phyloP scores from a whole-genome alignment of 2,113 vertebrate genomes.

The Corythoichthys haematopterus region DNA sequence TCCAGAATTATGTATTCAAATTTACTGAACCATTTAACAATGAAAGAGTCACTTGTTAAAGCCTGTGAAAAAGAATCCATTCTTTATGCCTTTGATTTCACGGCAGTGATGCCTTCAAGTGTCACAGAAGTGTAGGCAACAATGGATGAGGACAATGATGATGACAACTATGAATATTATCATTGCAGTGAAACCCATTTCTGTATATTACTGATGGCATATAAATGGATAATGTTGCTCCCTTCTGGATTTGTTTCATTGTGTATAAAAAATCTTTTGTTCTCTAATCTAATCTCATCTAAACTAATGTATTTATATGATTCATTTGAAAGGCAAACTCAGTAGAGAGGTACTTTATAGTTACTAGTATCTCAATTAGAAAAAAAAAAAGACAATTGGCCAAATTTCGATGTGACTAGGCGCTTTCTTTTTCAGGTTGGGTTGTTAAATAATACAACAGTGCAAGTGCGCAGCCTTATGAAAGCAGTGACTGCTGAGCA shows the following conservation, averaged over 20 bases:
- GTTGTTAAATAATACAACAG: conserved; percentile 54
- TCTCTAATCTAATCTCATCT: not conserved
- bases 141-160: not conserved
- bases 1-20: not conserved
- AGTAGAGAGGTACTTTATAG: not conserved
- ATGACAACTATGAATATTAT: not conserved
- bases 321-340: not conserved
- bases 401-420: conserved; percentile 38
- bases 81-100: not conserved
- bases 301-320: not conserved
- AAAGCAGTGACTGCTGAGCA: conserved; percentile 29
- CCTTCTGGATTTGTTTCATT: not conserved
- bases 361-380: not conserved
- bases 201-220: not conserved
- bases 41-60: not conserved
- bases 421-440: conserved; percentile 30
- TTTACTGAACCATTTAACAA: conserved; percentile 1
- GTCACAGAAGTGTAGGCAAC: not conserved
- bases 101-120: not conserved
- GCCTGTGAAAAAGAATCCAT: not conserved
- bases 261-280: not conserved
- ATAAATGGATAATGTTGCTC: not conserved
- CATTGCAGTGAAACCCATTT: not conserved
- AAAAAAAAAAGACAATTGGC: conserved; percentile 15
- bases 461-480: conserved; percentile 33